Evolutionary conservation across 2,113 vertebrate species (phyloP).

Genomic region (Odocoileus virginianus): DNA sequence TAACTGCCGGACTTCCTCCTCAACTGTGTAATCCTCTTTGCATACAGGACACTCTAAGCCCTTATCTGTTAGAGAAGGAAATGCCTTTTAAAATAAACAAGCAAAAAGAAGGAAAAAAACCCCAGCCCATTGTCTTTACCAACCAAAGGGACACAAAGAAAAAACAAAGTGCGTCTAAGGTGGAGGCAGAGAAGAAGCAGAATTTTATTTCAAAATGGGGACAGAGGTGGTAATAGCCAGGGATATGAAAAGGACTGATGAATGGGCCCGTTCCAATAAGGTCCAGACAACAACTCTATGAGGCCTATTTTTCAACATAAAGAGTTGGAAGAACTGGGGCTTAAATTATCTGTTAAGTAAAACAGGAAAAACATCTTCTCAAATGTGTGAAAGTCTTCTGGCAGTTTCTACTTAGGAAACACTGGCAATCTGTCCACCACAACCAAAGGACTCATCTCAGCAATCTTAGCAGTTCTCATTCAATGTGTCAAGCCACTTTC

Average conservation of each 20-base stretch:
- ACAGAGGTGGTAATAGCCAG: neutral
- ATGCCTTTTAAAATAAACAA: constrained; percentile 14
- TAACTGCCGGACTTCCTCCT: constrained; percentile 92
- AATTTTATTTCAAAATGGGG: neutral
- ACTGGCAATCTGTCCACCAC: neutral
- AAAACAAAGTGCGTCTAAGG: neutral
- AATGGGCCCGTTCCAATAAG: neutral
- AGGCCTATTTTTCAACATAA: neutral
- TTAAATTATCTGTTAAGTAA: neutral
- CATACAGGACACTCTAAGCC: constrained; percentile 97
- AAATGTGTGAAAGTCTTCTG: neutral
- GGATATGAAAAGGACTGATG: neutral
- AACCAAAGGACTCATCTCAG: neutral
- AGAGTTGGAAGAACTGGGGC: neutral
- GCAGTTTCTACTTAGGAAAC: neutral
- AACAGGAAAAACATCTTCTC: neutral
- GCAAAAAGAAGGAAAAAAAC: neutral
- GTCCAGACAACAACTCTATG: neutral
- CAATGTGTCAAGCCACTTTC: neutral
- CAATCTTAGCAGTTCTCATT: neutral
- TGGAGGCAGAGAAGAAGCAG: neutral
- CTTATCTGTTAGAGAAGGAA: constrained; percentile 80
- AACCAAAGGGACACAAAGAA: neutral
- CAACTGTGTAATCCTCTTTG: constrained; percentile 93
- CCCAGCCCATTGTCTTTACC: neutral